Base-by-base conservation (phyloP, 2,888 invertebrate species). In the Xestoiulus laeticollis region DNA sequence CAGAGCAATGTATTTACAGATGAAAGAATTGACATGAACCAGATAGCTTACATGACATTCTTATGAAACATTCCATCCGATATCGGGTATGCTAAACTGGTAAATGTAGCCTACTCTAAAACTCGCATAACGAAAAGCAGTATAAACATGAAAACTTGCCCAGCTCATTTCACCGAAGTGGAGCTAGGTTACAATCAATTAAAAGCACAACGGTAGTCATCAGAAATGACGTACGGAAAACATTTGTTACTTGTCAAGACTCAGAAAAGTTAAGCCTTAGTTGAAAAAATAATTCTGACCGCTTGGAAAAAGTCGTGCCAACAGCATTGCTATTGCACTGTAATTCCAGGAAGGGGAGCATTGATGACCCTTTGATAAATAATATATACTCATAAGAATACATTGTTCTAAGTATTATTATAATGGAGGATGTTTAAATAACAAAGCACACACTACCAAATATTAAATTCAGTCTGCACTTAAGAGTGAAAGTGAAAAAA, bases 1-100 rank as follows among this genome's bases (percentile, higher is more conserved):
- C 26, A 1, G 26, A 12, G 78, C 78, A 22, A 26, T 30, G 3
- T 78, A 78, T 78, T 78, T 78, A 68, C 78, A 78, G 22, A 78
- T 78, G 78, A 26, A 78, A 78, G 30, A 68, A 68, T 4, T 78
- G 78, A 78, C 78, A 78, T 78, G 78, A 78, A 30, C 78, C 78
- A 78, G 78, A 26, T 16, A 78, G 78, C 78, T 30, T 30, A 30
- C 30, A 78, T 78, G 78, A 78, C 78, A 78, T 78, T 78, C 78
- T 12, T 78, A 16, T 30, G 78, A 78, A 78, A 78, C 26, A 30
- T 78, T 78, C 78, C 78, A 78, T 26, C 78, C 26, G 78, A 78
- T 30, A 78, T 26, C 10, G 30, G n/a, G 59, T 48, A 48, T 38
- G 22, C 12, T 68, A 68, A 68, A 68, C 22, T 26, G n/a, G 68